phyloP scores from a whole-genome alignment of 2,888 invertebrate species.

The Diarsia dahlii region DNA sequence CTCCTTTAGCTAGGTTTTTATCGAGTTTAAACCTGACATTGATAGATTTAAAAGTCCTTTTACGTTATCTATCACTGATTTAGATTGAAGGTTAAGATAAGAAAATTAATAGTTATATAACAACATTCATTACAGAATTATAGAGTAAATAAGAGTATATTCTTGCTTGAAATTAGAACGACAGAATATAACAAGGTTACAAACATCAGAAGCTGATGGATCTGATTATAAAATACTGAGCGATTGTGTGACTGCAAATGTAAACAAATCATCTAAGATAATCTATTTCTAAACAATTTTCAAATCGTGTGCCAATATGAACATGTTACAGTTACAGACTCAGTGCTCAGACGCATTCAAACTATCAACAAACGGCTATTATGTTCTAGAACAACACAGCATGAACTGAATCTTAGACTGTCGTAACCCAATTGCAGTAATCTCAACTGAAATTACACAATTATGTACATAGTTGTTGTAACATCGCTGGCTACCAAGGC shows the following conservation, averaged over 20 bases:
- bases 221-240: conserved; percentile 33
- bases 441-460: conserved; percentile 44
- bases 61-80: conserved; percentile 52
- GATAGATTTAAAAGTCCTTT: conserved; percentile 36
- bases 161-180: conserved; percentile 37
- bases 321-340: conserved; percentile 34
- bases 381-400: conserved; percentile 33
- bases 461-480: conserved; percentile 46
- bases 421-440: conserved; percentile 33
- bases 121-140: background rate
- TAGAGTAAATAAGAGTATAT: background rate
- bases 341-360: conserved; percentile 33
- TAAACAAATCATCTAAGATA: conserved; percentile 47
- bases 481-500: conserved; percentile 72
- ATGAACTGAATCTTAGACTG: conserved; percentile 28
- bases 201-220: conserved; percentile 42
- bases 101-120: conserved; percentile 13
- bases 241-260: conserved; percentile 30
- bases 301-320: conserved; percentile 51
- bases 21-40: conserved; percentile 25
- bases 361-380: conserved; percentile 34
- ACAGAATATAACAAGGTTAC: conserved; percentile 30
- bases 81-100: conserved; percentile 40
- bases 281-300: conserved; percentile 39
- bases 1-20: conserved; percentile 9